A percentile compares a stretch with the other conserved stretches of the same genome.
phyloP scores from a whole-genome alignment of 2,797 vertebrate genomes.

The Acropternis orthonyx region DNA sequence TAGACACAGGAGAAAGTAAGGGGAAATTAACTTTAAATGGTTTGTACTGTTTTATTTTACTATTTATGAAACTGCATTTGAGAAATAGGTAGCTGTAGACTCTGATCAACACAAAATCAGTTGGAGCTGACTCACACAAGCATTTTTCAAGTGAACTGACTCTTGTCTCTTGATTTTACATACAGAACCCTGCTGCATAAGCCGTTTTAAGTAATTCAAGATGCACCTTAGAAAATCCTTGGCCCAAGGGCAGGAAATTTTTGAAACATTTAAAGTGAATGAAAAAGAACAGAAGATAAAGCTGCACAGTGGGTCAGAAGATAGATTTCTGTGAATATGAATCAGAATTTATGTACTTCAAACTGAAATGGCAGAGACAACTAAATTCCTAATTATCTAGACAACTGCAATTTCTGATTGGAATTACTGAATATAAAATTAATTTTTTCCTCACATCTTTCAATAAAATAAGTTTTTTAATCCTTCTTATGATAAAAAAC shows the following conservation, averaged over 20 bases:
- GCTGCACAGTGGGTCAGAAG: not conserved
- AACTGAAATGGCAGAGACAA: not conserved
- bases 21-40: not conserved
- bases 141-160: not conserved
- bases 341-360: not conserved
- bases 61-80: not conserved
- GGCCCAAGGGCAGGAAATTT: constrained; percentile 4
- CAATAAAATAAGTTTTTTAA: not conserved
- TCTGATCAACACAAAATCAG: not conserved
- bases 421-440: not conserved
- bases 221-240: not conserved
- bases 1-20: not conserved
- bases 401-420: not conserved
- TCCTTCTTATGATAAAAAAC: not conserved
- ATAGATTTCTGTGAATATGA: not conserved
- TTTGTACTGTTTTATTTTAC: not conserved
- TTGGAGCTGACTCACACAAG: not conserved
- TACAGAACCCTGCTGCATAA: not conserved
- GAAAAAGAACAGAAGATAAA: not conserved
- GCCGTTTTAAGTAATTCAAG: not conserved
- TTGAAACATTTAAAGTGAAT: not conserved
- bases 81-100: not conserved
- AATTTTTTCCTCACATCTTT: not conserved
- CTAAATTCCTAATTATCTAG: not conserved
- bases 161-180: not conserved